Evolutionary conservation across 35 echinoderm and acorn worm genomes (phyloP), one percentile per base, ranked within the genome.

Genomic region (Apostichopus parvimensis): DNA sequence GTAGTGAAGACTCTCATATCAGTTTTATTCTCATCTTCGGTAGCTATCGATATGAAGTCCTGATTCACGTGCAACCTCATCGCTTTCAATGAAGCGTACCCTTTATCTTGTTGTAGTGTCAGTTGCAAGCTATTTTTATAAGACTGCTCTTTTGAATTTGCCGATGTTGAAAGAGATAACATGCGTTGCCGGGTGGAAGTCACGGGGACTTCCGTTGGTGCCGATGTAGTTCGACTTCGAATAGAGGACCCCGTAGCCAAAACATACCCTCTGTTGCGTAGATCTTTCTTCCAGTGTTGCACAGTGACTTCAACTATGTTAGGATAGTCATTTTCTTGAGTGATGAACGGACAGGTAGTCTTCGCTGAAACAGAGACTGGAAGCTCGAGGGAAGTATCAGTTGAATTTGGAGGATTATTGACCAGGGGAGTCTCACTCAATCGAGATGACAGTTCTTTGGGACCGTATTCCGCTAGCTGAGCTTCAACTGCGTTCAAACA

Each of bases 1-100:
- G 28, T 58, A n/a, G 15, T 54, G 57, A 84, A 84, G 1, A 84
- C 81, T 22, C 56, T 21, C 81, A 84, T 84, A 59, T 84, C 52
- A n/a, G 81, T 84, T 52, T 75, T 75, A 20, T 75, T 1, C n/a
- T 59, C 81, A 11, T n/a, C 81, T 55, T 84, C 81, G 54, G 12
- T 52, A 59, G 81, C 81, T 84, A 84, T 84, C 25, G 5, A 23
- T 5, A 55, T 84, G 17, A 22, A 55, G 24, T 84, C 57, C n/a
- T 7, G 9, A 59, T 8, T 58, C 81, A 84, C 81, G 2, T 84
- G 81, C 20, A 84, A 20, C 18, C 52, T n/a, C 8, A 84, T 9
- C 23, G 28, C 54, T 34, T 80, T 25, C 9, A 54, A 80, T 10
- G 78, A 54, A 28, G 7, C 58, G 12, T 12, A 9, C 12, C 58